These are phyloP conservation scores for Raja brachyura DNA, from an alignment of 2,113 vertebrate species.

Conservation along the genomic window DNA sequence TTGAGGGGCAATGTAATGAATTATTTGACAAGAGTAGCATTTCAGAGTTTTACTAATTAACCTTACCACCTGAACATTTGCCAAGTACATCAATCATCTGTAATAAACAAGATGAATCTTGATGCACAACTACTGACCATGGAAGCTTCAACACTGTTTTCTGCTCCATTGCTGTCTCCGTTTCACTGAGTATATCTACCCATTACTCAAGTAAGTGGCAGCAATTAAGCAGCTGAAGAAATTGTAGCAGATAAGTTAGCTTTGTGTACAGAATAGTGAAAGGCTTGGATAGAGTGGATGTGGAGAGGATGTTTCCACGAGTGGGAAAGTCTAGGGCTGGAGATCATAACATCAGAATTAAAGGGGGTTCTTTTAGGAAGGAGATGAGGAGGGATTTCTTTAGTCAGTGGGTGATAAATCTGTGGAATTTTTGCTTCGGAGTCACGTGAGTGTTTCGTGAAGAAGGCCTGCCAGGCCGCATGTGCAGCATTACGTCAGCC, in stretches of 20 bases:
- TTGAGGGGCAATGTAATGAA: not conserved
- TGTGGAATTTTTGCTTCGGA: too few relatives aligned
- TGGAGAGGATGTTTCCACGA: too few relatives aligned
- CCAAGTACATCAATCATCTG: conserved; percentile 11
- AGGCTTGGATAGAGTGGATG: too few relatives aligned
- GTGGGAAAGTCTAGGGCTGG: too few relatives aligned
- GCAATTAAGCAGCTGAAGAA: not conserved
- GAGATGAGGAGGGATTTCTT: too few relatives aligned
- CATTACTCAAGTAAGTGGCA: not conserved
- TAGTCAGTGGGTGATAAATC: too few relatives aligned
- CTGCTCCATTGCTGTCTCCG: not conserved
- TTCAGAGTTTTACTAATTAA: conserved; percentile 19
- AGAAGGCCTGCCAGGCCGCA: too few relatives aligned
- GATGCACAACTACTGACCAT: not conserved
- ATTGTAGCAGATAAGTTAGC: not conserved
- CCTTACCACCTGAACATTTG: conserved; percentile 4
- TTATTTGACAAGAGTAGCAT: not conserved
- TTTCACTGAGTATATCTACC: not conserved
- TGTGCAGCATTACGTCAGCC: too few relatives aligned
- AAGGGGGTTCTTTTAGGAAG: too few relatives aligned
- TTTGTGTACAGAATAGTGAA: not conserved
- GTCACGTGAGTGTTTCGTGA: too few relatives aligned
- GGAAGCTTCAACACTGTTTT: not conserved
- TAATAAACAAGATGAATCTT: conserved; percentile 22
- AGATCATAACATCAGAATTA: too few relatives aligned